Evolutionary conservation across 2,113 vertebrate genomes (phyloP).

Genomic region (Triplophysa dalaica): DNA sequence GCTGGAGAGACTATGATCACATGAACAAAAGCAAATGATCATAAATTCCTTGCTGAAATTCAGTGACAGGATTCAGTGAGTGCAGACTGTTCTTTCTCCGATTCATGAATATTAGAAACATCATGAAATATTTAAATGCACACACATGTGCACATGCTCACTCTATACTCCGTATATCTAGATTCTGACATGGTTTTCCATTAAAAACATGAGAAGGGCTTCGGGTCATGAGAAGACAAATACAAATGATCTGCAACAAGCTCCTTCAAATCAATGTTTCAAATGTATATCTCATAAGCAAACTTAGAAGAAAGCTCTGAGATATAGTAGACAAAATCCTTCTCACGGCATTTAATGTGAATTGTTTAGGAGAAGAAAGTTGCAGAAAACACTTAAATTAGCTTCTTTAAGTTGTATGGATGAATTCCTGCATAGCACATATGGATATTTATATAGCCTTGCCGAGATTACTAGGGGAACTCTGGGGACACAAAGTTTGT

Average conservation of each 20-base stretch:
- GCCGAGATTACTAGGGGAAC: too few relatives aligned
- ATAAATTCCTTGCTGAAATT: slow-evolving; percentile 40
- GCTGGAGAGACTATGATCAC: slow-evolving; percentile 23
- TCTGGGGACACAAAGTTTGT: too few relatives aligned
- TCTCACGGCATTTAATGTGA: too few relatives aligned
- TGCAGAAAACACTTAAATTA: too few relatives aligned
- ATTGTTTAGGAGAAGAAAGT: too few relatives aligned
- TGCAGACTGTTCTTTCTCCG: slow-evolving; percentile 35
- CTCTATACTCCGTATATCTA: neutral
- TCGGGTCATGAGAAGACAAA: neutral
- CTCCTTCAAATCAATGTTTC: neutral
- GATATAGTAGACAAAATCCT: too few relatives aligned
- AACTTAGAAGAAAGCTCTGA: too few relatives aligned
- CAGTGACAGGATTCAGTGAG: slow-evolving; percentile 29
- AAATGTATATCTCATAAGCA: too few relatives aligned
- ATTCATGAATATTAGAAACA: slow-evolving; percentile 51
- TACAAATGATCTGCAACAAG: neutral
- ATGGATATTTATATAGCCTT: too few relatives aligned
- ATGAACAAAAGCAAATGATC: slow-evolving; percentile 24
- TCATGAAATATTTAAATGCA: slow-evolving; percentile 49
- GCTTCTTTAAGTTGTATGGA: too few relatives aligned
- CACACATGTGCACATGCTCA: neutral
- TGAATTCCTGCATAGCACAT: too few relatives aligned
- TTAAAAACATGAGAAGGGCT: slow-evolving; percentile 1
- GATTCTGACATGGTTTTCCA: slow-evolving; percentile 18